These are phyloP conservation scores for Lycocorax pyrrhopterus DNA, from an alignment of 2,113 vertebrate genomes.

Conservation along the genomic window DNA sequence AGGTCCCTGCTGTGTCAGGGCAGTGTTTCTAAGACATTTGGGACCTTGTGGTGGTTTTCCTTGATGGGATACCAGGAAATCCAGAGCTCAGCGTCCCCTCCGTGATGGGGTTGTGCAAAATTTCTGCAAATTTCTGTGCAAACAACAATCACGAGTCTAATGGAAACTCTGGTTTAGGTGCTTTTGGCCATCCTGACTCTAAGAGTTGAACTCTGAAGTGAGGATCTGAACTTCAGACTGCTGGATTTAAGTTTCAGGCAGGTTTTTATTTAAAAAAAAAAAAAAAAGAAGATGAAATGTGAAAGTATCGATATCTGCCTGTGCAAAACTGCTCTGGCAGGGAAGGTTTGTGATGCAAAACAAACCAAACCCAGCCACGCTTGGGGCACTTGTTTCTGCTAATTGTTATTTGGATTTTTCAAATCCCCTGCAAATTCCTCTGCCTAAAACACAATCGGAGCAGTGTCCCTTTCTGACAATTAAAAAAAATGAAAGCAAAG, in stretches of 20 bases:
- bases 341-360: not conserved
- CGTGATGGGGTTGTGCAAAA: fast-evolving
- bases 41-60: not conserved
- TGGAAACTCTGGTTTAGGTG: not conserved
- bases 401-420: not conserved
- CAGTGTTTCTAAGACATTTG: not conserved
- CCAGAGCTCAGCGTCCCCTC: not conserved
- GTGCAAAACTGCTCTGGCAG: not conserved
- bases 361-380: not conserved
- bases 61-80: not conserved
- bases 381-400: not conserved
- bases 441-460: not conserved
- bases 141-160: not conserved
- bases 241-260: not conserved
- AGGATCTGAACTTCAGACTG: not conserved
- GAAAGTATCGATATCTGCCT: not conserved
- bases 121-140: not conserved
- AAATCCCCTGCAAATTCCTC: constrained; percentile 16
- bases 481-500: not conserved
- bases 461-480: not conserved
- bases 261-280: not conserved
- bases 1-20: fast-evolving
- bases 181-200: not conserved
- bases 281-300: not conserved
- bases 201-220: not conserved